Evolutionary conservation across 2,113 vertebrate species (phyloP).

Genomic region (Zeus faber): DNA sequence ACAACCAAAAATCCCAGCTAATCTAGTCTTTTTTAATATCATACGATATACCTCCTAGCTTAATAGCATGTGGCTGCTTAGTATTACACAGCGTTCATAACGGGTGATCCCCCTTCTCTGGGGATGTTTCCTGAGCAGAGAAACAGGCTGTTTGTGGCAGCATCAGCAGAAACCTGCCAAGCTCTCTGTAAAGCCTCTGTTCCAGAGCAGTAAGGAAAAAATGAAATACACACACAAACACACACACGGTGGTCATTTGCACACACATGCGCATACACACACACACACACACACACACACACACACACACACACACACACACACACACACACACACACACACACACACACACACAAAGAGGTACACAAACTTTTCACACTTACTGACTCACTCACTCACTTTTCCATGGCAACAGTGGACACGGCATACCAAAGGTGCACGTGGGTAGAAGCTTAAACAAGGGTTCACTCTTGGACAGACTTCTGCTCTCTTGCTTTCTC

Average conservation of each 20-base stretch:
- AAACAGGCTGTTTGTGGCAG: background rate
- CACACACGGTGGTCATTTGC: slow-evolving; percentile 9
- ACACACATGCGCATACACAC: slow-evolving; percentile 29
- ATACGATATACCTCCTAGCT: no score
- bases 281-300: background rate
- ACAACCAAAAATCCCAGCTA: no score
- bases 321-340: slow-evolving; percentile 28
- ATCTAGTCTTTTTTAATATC: no score
- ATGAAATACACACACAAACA: background rate
- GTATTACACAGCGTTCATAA: no score
- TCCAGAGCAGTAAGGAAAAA: no score
- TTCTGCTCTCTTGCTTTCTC: background rate
- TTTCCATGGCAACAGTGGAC: slow-evolving; percentile 74
- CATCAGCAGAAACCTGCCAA: background rate
- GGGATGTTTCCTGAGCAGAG: no score
- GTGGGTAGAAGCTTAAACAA: slow-evolving; percentile 72
- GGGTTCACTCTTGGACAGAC: slow-evolving; percentile 57
- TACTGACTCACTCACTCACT: slow-evolving; percentile 44
- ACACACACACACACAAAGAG: slow-evolving; percentile 26
- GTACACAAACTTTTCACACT: background rate
- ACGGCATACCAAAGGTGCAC: slow-evolving; percentile 72
- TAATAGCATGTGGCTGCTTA: no score
- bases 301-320: slow-evolving; percentile 39
- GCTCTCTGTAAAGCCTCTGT: background rate
- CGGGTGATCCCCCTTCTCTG: no score